Conservation (phyloP, 2,797 vertebrate species). For the Chelmon rostratus region DNA sequence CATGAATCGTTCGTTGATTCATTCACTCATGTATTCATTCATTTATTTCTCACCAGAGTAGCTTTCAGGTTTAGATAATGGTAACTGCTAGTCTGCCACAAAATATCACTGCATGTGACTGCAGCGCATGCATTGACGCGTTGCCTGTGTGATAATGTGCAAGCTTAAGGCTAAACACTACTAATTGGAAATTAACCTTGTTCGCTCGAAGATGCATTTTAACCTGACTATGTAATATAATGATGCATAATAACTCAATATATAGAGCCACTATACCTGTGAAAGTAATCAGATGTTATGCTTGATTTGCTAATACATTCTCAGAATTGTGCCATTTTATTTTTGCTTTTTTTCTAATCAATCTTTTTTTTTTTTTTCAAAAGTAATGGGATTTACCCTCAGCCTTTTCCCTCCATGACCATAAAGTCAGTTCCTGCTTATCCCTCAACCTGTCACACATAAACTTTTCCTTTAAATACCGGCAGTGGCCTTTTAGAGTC, state of each 20-base stretch:
- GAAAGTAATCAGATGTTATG: constrained; percentile 23
- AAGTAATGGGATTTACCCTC: constrained; percentile 2
- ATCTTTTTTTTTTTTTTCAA: neutral
- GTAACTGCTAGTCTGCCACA: neutral
- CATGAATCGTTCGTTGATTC: constrained; percentile 39
- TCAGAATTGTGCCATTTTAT: neutral
- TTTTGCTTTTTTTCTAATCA: neutral
- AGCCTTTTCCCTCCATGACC: constrained; percentile 49
- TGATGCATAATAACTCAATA: neutral
- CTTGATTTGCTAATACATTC: constrained; percentile 25
- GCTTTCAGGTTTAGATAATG: constrained; percentile 2
- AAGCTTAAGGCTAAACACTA: constrained; percentile 17
- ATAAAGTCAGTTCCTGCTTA: constrained; percentile 64
- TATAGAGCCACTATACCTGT: neutral
- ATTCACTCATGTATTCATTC: constrained; percentile 37
- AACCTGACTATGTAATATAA: neutral
- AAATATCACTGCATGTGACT: constrained; percentile 26
- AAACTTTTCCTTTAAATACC: constrained; percentile 77
- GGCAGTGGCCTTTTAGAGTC: constrained; percentile 67
- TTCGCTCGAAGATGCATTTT: constrained; percentile 9
- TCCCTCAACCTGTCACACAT: constrained; percentile 71
- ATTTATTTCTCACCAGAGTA: constrained; percentile 26
- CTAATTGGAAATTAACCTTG: constrained; percentile 28
- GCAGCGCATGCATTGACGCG: neutral
- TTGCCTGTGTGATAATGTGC: neutral